Base-by-base conservation (phyloP, 2,888 invertebrate genomes). In the Dichetophora obliterata region DNA sequence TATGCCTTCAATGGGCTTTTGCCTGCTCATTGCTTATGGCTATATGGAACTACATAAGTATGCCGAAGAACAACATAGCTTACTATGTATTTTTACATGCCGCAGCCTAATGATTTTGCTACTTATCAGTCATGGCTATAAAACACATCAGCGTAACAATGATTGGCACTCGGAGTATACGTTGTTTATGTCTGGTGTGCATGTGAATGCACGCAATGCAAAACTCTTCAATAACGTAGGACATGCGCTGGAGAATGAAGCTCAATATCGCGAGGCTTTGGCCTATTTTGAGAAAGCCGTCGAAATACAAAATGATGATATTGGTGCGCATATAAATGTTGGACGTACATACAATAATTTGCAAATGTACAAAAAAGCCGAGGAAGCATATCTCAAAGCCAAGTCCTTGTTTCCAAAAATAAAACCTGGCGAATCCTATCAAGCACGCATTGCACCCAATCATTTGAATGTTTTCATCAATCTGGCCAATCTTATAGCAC, bases 1-100 rank as follows among this genome's bases (percentile, higher is more conserved):
- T 90, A 96, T 97, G 91, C 98, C 98, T 0, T 98, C 98, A 16
- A 98, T 98, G 97, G 98, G 98, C 72, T 98, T 96, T 91, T 98
- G 98, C 86, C 92, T 98, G 89, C 91, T 98, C 27, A 92, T 98
- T 3, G 97, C 96, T 3, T 96, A 96, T 85, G 97, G 97, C 50
- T 96, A 93, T 93, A 91, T 93, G 80, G 90, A 94, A 77, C 19
- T 74, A 34, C 54, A 74, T 16, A 65, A 66, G 8, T 31, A 22
- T 9, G n/a, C 73, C 34, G 43, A 52, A 5, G 61, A 65, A 16
- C 43, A n/a, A 24, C 48, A 50, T 11, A 61, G 52, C 43, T 6
- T 43, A 6, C 4, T 75, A n/a, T 69, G 69, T 11, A 69, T 66
- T 24, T 52, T 74, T 54, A 34, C 54, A 5, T 50, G 50, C 22